Base-by-base conservation (phyloP, 2,888 invertebrate species). In the Gastracanthus pulcherrimus region DNA sequence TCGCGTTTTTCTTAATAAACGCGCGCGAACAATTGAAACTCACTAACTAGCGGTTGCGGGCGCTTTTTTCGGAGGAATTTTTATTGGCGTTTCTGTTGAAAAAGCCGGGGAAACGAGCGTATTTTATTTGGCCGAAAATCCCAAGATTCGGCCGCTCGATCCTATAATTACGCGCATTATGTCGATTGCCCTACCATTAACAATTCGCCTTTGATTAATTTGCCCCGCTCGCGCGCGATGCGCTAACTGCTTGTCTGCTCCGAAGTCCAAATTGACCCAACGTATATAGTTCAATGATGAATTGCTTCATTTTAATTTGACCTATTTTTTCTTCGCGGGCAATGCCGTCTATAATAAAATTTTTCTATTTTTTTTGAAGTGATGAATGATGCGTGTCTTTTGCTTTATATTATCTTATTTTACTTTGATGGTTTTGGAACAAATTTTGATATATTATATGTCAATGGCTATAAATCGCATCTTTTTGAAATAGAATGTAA, bases 151-250 rank as follows among this genome's bases (percentile, higher is more conserved):
- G 34, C 60, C 7, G 31, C 45, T 51, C 69, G 36, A 81, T 60
- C 83, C 72, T 82, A 66, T 84, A 87, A 87, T 87, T 86, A 86
- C 85, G 86, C 84, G 86, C 84, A 87, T 87, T 87, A 87, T 86
- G 83, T 84, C 84, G 86, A 86, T 87, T 85, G 84, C 86, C 86
- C 86, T 84, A 80, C 86, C 83, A 87, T 86, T 85, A 87, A 87
- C 79, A 86, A 85, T 85, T 85, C 85, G 84, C 84, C 83, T 86
- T 87, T 88, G 87, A 88, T 88, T 87, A 88, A 87, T 88, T 87
- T 87, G 83, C 85, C 85, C 85, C 83, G 23, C 70, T 36, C 82
- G 81, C 16, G 36, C 13, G 16, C 13, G 16, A 55, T 11, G 36
- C 36, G 11, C 36, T 36, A 62, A 62, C 36, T 62, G 62, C 62